These are phyloP conservation scores for Drosophila pallidifrons DNA, from an alignment of 1,140 invertebrate species.

Conservation along the genomic window DNA sequence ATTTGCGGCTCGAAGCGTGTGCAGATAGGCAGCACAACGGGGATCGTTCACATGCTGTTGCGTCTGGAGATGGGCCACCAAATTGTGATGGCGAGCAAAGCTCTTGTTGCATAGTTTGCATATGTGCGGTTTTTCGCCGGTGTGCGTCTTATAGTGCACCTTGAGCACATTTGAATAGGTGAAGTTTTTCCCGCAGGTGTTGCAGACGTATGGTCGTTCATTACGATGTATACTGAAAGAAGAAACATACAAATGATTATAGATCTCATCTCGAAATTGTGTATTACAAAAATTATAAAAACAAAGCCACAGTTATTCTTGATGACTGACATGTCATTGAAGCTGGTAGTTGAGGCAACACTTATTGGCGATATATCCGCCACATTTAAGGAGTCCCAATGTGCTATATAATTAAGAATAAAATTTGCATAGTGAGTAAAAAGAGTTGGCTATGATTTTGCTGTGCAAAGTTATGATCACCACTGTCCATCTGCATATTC, in stretches of 20 bases:
- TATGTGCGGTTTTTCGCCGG: constrained; percentile 76
- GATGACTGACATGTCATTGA: constrained; percentile 83
- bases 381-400: constrained; percentile 82
- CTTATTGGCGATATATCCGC: constrained; percentile 79
- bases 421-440: constrained; percentile 80
- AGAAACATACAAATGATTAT: background rate
- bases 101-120: constrained; percentile 74
- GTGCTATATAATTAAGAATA: constrained; percentile 79
- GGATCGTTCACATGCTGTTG: constrained; percentile 78
- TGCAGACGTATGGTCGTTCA: constrained; percentile 90
- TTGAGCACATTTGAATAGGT: constrained; percentile 88
- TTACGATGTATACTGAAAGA: constrained; percentile 89
- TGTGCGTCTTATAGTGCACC: constrained; percentile 86
- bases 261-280: background rate
- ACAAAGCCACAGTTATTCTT: constrained; percentile 20
- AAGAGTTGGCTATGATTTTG: constrained; percentile 57
- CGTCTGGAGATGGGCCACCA: constrained; percentile 77
- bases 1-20: constrained; percentile 34
- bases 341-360: constrained; percentile 76
- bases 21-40: constrained; percentile 48
- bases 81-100: constrained; percentile 78
- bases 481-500: background rate
- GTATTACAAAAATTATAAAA: too few species aligned
- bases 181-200: constrained; percentile 90
- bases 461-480: constrained; percentile 60